phyloP scores from a whole-genome alignment of 2,888 invertebrate species.

The Rotaria magnacalcarata region DNA sequence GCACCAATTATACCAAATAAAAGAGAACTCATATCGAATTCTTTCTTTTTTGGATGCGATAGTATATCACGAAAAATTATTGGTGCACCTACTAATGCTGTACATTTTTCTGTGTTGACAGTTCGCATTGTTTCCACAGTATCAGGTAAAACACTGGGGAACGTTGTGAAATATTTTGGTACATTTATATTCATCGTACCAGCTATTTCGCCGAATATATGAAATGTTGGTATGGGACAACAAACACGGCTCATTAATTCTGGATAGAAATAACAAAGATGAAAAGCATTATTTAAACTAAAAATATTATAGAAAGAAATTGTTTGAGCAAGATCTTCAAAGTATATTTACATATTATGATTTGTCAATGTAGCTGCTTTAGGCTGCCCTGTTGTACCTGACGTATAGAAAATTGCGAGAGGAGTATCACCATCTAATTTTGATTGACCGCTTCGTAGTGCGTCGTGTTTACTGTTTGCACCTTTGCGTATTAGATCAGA shows the following conservation, averaged over 20 bases:
- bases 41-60: slow-evolving; percentile 35
- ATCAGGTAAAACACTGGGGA: slow-evolving; percentile 41
- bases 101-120: slow-evolving; percentile 39
- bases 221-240: slow-evolving; percentile 44
- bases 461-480: not conserved
- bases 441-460: not conserved
- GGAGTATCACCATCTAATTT: slow-evolving; percentile 1
- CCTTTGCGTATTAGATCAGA: not conserved
- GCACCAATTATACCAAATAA: slow-evolving; percentile 39
- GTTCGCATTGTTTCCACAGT: slow-evolving; percentile 43
- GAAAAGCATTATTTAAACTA: not conserved
- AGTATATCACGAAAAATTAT: slow-evolving; percentile 45
- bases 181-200: slow-evolving; percentile 34
- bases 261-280: not conserved
- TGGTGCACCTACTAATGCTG: slow-evolving; percentile 42
- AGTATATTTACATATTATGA: not conserved
- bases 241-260: slow-evolving; percentile 33
- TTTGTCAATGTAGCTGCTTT: slow-evolving; percentile 34
- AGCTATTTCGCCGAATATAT: slow-evolving; percentile 39
- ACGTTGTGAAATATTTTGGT: not conserved
- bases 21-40: slow-evolving; percentile 37
- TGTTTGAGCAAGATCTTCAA: too few relatives aligned
- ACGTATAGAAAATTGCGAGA: not conserved
- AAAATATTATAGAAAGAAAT: not conserved
- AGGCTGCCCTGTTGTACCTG: not conserved